A percentile compares a stretch with the other conserved stretches of the same genome.
Conservation (phyloP, 2,888 invertebrate species). For the Leptinotarsa juncta region DNA sequence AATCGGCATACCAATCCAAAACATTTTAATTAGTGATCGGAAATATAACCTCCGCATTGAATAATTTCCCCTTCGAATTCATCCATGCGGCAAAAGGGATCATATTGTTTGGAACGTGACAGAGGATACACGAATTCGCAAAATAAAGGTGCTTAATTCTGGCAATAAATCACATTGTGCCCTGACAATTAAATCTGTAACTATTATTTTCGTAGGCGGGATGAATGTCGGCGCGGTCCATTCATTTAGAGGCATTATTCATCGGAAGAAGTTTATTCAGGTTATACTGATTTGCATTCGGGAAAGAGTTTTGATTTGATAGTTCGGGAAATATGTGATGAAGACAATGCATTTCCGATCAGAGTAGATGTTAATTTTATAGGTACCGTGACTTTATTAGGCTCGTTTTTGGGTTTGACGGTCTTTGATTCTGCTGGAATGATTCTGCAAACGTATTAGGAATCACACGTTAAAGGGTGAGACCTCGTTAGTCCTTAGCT, state of each 20-base stretch:
- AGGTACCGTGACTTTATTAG: no score
- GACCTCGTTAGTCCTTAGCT: no score
- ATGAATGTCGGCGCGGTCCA: slow-evolving; percentile 10
- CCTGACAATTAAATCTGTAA: slow-evolving; percentile 33
- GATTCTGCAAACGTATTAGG: no score
- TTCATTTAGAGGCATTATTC: slow-evolving; percentile 22
- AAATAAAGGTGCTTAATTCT: slow-evolving; percentile 29
- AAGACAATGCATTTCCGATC: not conserved
- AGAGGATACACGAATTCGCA: slow-evolving; percentile 17
- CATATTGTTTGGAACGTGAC: slow-evolving; percentile 25
- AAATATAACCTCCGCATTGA: slow-evolving; percentile 4
- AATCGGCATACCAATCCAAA: slow-evolving; percentile 8
- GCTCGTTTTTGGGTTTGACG: no score
- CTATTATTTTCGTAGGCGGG: slow-evolving; percentile 28
- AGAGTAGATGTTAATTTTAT: no score
- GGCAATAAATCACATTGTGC: slow-evolving; percentile 24
- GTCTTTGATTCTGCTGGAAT: no score
- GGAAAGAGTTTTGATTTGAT: not conserved
- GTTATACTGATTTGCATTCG: not conserved
- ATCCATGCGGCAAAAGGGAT: slow-evolving; percentile 20
- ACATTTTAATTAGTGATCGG: slow-evolving; percentile 12
- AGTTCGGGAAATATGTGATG: not conserved
- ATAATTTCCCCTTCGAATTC: slow-evolving; percentile 14
- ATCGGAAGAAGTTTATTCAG: slow-evolving; percentile 4
- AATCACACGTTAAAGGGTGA: no score